Conservation (phyloP, 2,797 vertebrate genomes). For the Fistularia tabacaria region DNA sequence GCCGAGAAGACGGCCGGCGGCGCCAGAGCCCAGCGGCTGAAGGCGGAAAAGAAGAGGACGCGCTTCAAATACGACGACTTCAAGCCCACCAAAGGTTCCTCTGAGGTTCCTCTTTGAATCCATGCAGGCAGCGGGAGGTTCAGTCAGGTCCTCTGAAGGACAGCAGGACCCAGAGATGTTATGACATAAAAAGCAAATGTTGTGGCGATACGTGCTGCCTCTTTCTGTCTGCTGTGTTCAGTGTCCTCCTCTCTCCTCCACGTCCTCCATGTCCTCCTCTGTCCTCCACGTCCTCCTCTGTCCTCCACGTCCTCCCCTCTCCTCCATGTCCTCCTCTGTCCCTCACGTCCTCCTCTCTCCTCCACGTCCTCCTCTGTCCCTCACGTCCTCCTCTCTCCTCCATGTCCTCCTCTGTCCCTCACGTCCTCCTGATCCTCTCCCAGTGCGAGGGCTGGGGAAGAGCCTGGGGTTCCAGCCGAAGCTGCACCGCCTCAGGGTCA, state of each 20-base stretch:
- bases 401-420: neutral
- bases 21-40: slow-evolving; percentile 31
- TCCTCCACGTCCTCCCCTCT: too few relatives aligned
- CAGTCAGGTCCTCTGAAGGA: too few relatives aligned
- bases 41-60: slow-evolving; percentile 67
- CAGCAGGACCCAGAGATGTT: too few relatives aligned
- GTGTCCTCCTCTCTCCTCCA: too few relatives aligned
- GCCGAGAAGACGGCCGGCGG: neutral
- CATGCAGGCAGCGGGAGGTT: too few relatives aligned
- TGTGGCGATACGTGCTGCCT: too few relatives aligned
- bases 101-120: too few relatives aligned
- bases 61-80: slow-evolving; percentile 68
- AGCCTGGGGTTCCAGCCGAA: slow-evolving; percentile 90
- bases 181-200: too few relatives aligned
- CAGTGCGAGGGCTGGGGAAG: slow-evolving; percentile 88
- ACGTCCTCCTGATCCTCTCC: neutral
- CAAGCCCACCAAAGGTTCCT: slow-evolving; percentile 80
- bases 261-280: too few relatives aligned
- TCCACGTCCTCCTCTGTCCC: neutral
- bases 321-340: neutral
- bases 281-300: too few relatives aligned
- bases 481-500: slow-evolving; percentile 86
- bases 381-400: too few relatives aligned
- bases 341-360: neutral
- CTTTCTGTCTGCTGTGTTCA: too few relatives aligned